These are phyloP conservation scores for Bombus sibiricus DNA, from an alignment of 1,140 invertebrate genomes.

Conservation along the genomic window DNA sequence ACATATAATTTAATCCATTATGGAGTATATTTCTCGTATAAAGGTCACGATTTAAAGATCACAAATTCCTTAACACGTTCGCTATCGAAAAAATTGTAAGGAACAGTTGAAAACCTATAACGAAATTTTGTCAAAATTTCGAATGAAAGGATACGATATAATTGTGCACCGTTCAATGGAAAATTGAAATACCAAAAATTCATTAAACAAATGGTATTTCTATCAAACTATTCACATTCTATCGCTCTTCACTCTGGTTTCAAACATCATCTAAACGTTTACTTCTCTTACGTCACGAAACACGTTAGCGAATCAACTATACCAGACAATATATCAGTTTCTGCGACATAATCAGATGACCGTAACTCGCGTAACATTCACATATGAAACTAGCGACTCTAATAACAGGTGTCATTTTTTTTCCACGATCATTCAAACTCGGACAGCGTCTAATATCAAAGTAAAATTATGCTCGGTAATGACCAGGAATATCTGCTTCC, in stretches of 20 bases:
- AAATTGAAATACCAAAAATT: too few species aligned
- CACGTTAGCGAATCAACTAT: neutral
- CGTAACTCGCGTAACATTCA: neutral
- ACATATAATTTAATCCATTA: neutral
- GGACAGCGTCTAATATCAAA: neutral
- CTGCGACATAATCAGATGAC: neutral
- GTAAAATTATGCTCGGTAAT: neutral
- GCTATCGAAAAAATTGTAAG: too few species aligned
- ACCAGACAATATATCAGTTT: neutral
- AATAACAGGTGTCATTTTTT: neutral
- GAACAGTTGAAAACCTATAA: too few species aligned
- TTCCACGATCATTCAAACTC: neutral
- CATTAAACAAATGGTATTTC: too few species aligned
- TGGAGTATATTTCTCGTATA: neutral
- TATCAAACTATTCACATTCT: too few species aligned
- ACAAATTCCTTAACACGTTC: neutral
- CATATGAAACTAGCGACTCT: neutral
- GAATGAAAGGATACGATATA: too few species aligned
- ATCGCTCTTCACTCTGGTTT: neutral
- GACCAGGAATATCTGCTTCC: too few species aligned
- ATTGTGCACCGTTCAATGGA: too few species aligned
- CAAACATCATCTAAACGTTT: neutral
- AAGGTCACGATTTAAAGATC: neutral
- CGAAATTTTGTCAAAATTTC: too few species aligned
- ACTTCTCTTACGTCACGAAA: neutral